Percentiles rank a stretch among this genome's conserved stretches.
Conservation (phyloP, 1,140 invertebrate species). For the Idris sp. region DNA sequence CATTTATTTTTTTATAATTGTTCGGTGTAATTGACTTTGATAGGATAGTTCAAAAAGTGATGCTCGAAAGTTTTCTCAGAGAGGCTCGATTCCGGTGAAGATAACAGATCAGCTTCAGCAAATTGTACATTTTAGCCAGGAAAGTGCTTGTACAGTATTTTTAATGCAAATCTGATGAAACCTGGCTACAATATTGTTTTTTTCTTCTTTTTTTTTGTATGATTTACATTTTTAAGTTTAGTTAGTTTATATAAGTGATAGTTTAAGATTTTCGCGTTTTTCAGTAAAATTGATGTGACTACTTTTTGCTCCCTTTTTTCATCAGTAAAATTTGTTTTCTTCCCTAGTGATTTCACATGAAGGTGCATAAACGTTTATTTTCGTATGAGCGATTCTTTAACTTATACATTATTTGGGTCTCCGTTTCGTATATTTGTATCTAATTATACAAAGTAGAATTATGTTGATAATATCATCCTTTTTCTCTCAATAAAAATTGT, state of each 20-base stretch:
- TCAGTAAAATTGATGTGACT: constrained; percentile 11
- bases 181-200: constrained; percentile 62
- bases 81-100: constrained; percentile 45
- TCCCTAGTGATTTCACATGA: constrained; percentile 2
- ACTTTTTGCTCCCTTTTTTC: constrained; percentile 3
- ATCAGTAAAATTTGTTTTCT: not conserved
- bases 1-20: constrained; percentile 30
- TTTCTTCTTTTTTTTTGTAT: constrained; percentile 18
- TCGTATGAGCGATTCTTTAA: constrained; percentile 14
- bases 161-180: constrained; percentile 66
- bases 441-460: constrained; percentile 39
- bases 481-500: constrained; percentile 49
- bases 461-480: constrained; percentile 37
- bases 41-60: not conserved
- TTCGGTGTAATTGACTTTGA: constrained; percentile 14
- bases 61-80: constrained; percentile 35
- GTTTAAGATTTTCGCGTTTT: constrained; percentile 31
- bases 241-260: constrained; percentile 20
- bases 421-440: constrained; percentile 45
- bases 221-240: constrained; percentile 14
- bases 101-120: constrained; percentile 61
- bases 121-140: constrained; percentile 69
- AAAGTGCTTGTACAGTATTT: constrained; percentile 74
- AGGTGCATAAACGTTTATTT: constrained; percentile 30
- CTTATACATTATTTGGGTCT: constrained; percentile 26